Evolutionary conservation across 2,797 vertebrate genomes (phyloP), one percentile per base, ranked within the genome.

Genomic region (Notolepis coatsorum): DNA sequence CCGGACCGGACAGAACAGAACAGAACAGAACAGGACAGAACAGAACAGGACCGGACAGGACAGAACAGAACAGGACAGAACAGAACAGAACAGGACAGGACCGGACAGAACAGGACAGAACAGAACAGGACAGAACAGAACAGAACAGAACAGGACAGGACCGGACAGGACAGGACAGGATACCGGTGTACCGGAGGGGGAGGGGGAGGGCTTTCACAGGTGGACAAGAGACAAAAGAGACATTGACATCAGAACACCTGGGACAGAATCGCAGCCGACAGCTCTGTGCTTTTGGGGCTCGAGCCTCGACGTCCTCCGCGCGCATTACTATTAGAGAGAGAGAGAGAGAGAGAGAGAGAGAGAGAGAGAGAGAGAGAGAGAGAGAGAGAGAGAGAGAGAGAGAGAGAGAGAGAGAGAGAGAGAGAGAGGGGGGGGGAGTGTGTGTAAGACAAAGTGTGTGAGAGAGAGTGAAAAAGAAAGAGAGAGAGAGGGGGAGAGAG

Each of bases 251-350:
- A 71, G 42, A 27, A 50, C 78, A 75, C 64, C 68, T 78, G 73
- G 41, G 48, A 53, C 66, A 54, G 79, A 71, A 88, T 88, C 85
- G 66, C 76, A 84, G 65, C 75, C 68, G 90, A 88, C 90, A 90
- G 83, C 69, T 87, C 66, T 72, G 59, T 82, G 77, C 79, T 79
- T 48, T 51, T 17, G 10, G 53, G 65, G 69, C 78, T 57, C 31
- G 54, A 50, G 68, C 81, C 25, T 5, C 72, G 65, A 9, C 57
- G 51, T 77, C 66, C 67, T 67, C 65, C 47, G 53, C 27, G 53
- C 10, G 28, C 31, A 15, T 39, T 24, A 31, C 46, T 23, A 17
- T 46, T 39, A 18, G 28, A 17, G 28, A 3, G 28, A 30, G 47
- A 15, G 47, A 17, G 28, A 18, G 3, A 41, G 4, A 15, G 38